Evolutionary conservation across 2,797 vertebrate species (phyloP).

Genomic region (Percopsis omiscomaycus): DNA sequence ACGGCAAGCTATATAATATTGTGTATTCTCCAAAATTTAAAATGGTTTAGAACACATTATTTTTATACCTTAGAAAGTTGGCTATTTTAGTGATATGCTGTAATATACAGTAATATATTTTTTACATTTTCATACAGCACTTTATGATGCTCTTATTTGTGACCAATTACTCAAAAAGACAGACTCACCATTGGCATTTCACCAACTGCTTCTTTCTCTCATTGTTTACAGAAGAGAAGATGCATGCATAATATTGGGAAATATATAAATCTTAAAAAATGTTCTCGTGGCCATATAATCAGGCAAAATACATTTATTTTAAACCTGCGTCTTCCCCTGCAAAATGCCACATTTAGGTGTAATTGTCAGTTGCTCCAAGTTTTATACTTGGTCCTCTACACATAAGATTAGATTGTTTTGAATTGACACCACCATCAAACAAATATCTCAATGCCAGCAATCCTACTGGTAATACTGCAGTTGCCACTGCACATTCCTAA

Average conservation of each 20-base stretch:
- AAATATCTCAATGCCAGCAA: conserved; percentile 15
- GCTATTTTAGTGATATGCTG: conserved; percentile 34
- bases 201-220: conserved; percentile 20
- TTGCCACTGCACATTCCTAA: conserved; percentile 13
- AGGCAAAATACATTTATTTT: too few species aligned
- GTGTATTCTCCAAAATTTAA: conserved; percentile 39
- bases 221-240: conserved; percentile 49
- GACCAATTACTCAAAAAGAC: conserved; percentile 46
- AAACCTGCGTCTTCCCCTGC: too few species aligned
- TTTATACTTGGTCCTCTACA: too few species aligned
- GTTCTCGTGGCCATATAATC: too few species aligned
- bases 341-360: too few species aligned
- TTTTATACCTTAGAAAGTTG: conserved; percentile 25
- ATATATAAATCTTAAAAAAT: too few species aligned
- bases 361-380: too few species aligned
- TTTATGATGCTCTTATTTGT: conserved; percentile 61
- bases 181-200: conserved; percentile 7
- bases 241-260: neutral
- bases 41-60: conserved; percentile 36
- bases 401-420: too few species aligned
- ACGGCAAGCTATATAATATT: conserved; percentile 39
- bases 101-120: conserved; percentile 31
- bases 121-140: conserved; percentile 54
- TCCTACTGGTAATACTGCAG: conserved; percentile 13
- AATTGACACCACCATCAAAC: too few species aligned